Base-by-base conservation (phyloP, 1,140 invertebrate genomes). In the Venustaconcha ellipsiformis region DNA sequence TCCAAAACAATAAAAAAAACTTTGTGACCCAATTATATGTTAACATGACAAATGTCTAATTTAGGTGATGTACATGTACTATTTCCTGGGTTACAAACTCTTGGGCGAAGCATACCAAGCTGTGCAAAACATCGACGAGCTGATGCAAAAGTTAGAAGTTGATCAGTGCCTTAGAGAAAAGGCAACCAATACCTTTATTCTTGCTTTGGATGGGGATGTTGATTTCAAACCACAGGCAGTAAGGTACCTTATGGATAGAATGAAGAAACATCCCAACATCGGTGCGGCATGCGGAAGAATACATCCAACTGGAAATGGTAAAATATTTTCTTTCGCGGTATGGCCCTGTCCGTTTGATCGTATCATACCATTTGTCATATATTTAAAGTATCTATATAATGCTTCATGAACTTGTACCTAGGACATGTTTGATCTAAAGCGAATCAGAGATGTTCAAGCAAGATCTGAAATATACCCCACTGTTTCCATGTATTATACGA, bases 21-120 rank as follows among this genome's bases (percentile, higher is more conserved):
- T n/a, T n/a, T n/a, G n/a, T n/a, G n/a, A n/a, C n/a, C n/a, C n/a
- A n/a, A n/a, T n/a, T n/a, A n/a, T n/a, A n/a, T n/a, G n/a, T n/a
- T 37, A 37, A 37, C 37, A 37, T 8, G 37, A 37, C 1, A 6
- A 37, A 2, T 37, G 4, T 26, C 17, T 37, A 48, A 62, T 80
- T 30, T 83, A 94, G 93, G 96, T 99, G 4, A 99, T 99, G 97
- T 99, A 99, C 93, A 98, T 99, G 96, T 99, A 99, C 92, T 99
- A 99, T 86, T 91, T 99, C 48, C 92, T 99, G 13, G 76, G 56
- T 0, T 70, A 74, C 13, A 74, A 72, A n/a, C 62, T 73, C n/a
- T 63, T 57, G 18, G 67, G 59, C 4, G 72, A 85, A 55, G 64
- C 73, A 30, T 79, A 80, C 65, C 72, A 79, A 65, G 97, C 99